phyloP scores from a whole-genome alignment of 2,888 invertebrate species.

The Epinotia brunnichana region DNA sequence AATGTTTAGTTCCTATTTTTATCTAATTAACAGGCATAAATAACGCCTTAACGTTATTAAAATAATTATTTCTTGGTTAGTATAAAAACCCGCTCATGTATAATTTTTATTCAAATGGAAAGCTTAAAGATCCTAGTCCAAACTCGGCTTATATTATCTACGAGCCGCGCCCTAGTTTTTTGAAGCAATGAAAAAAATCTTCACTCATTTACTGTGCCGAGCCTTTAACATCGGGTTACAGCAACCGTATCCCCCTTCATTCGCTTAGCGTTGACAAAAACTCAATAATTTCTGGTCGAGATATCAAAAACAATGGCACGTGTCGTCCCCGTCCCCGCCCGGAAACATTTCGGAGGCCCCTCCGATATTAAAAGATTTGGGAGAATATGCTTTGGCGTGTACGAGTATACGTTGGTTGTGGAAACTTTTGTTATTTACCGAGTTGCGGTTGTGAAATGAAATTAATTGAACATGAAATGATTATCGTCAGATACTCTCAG shows the following conservation, averaged over 20 bases:
- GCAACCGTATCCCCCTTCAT: slow-evolving; percentile 34
- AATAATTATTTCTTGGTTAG: too few relatives aligned
- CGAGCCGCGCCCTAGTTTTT: not conserved
- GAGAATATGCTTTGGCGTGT: not conserved
- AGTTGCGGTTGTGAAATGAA: not conserved
- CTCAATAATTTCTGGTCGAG: slow-evolving; percentile 59
- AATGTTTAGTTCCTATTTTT: not conserved
- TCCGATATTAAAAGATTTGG: slow-evolving; percentile 28
- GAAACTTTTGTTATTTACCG: slow-evolving; percentile 3
- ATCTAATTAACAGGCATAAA: not conserved
- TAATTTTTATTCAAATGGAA: not conserved
- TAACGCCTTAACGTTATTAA: not conserved
- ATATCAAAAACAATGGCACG: slow-evolving; percentile 53
- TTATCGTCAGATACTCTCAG: too few relatives aligned
- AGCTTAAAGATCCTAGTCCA: not conserved
- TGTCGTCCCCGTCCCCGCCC: slow-evolving; percentile 21
- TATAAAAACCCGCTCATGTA: too few relatives aligned
- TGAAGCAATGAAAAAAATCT: not conserved
- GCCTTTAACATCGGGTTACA: slow-evolving; percentile 26
- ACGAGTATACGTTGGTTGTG: not conserved
- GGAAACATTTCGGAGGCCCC: slow-evolving; percentile 23
- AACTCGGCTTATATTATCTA: too few relatives aligned
- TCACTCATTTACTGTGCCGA: not conserved
- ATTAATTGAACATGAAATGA: too few relatives aligned
- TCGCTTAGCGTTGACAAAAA: slow-evolving; percentile 50